These are phyloP conservation scores for Aporophyla lueneburgensis DNA, from an alignment of 2,888 invertebrate species.

Conservation along the genomic window DNA sequence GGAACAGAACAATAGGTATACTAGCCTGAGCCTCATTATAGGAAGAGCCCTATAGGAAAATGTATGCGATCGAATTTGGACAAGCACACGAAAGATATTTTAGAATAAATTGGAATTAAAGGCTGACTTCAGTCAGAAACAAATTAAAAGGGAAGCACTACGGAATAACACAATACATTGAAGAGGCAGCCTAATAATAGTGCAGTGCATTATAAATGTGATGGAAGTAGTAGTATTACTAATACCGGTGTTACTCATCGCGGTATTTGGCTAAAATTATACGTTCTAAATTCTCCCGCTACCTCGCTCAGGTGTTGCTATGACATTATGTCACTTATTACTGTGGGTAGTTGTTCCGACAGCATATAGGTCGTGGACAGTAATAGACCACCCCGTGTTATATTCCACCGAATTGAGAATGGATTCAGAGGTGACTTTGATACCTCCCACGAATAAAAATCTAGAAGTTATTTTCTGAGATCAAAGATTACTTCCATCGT, in stretches of 20 bases:
- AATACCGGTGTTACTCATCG: slow-evolving; percentile 81
- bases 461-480: background rate
- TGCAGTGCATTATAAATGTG: slow-evolving; percentile 62
- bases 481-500: background rate
- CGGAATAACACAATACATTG: slow-evolving; percentile 40
- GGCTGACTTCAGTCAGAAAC: slow-evolving; percentile 1
- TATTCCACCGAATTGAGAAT: slow-evolving; percentile 12
- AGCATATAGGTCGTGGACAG: slow-evolving; percentile 16
- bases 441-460: background rate
- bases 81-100: background rate
- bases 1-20: background rate
- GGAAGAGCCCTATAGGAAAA: background rate
- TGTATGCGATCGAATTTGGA: slow-evolving; percentile 1
- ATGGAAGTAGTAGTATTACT: slow-evolving; percentile 66
- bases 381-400: slow-evolving; percentile 17
- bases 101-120: slow-evolving; percentile 19
- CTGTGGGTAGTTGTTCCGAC: slow-evolving; percentile 14
- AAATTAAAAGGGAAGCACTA: slow-evolving; percentile 1
- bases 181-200: slow-evolving; percentile 49
- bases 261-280: slow-evolving; percentile 86
- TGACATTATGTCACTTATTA: slow-evolving; percentile 53
- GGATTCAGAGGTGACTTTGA: slow-evolving; percentile 15
- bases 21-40: background rate
- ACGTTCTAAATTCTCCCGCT: slow-evolving; percentile 82
- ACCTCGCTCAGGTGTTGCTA: slow-evolving; percentile 78